phyloP scores from a whole-genome alignment of 92 coral and sea anemone genomes.

The Zoanthus sociatus region DNA sequence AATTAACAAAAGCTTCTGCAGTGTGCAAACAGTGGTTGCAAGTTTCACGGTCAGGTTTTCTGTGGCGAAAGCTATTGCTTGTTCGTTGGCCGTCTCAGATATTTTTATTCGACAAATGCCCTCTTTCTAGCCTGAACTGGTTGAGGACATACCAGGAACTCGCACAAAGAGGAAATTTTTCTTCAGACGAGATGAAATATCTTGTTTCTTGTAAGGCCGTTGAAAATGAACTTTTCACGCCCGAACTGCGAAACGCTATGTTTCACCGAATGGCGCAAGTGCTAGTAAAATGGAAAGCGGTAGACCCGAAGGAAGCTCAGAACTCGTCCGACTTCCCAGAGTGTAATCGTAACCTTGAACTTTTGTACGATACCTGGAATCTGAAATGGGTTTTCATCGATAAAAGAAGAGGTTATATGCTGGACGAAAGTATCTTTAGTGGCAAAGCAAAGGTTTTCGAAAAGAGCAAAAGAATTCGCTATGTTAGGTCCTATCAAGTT shows the following conservation, averaged over 20 bases:
- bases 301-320: slow-evolving; percentile 80
- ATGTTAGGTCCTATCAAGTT: slow-evolving; percentile 91
- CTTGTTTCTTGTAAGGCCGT: slow-evolving; percentile 86
- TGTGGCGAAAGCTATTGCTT: slow-evolving; percentile 87
- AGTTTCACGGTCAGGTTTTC: slow-evolving; percentile 72
- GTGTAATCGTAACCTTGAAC: slow-evolving; percentile 86
- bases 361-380: slow-evolving; percentile 91
- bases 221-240: slow-evolving; percentile 77
- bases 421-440: slow-evolving; percentile 82
- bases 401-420: slow-evolving; percentile 87
- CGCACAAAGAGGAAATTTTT: slow-evolving; percentile 77
- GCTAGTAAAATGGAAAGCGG: slow-evolving; percentile 77
- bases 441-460: slow-evolving; percentile 61
- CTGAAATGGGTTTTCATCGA: slow-evolving; percentile 95
- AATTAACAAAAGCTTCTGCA: slow-evolving; percentile 64
- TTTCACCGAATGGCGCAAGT: slow-evolving; percentile 87
- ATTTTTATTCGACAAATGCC: slow-evolving; percentile 78
- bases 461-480: slow-evolving; percentile 74
- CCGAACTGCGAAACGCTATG: slow-evolving; percentile 89
- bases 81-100: slow-evolving; percentile 93
- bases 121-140: slow-evolving; percentile 83
- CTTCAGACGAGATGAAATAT: slow-evolving; percentile 96
- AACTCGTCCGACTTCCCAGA: slow-evolving; percentile 76
- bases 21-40: slow-evolving; percentile 91
- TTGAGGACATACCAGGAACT: slow-evolving; percentile 84